These are phyloP conservation scores for Polypterus senegalus DNA, from an alignment of 2,113 vertebrate genomes.

Conservation along the genomic window DNA sequence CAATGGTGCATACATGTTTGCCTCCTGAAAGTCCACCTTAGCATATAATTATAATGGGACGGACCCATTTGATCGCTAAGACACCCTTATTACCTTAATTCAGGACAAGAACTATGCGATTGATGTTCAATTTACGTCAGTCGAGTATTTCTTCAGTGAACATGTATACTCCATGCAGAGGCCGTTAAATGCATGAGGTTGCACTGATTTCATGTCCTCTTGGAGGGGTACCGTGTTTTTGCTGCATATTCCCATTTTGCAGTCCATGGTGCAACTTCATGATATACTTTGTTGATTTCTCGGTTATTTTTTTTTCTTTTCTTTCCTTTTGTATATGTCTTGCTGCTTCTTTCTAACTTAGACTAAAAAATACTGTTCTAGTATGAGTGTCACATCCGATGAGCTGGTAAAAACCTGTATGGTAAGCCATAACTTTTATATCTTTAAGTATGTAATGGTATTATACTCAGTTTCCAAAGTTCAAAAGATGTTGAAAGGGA, in stretches of 20 bases:
- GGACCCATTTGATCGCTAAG: constrained; percentile 7
- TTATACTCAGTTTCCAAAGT: too few species aligned
- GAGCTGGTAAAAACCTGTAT: constrained; percentile 7
- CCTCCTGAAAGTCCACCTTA: constrained; percentile 22
- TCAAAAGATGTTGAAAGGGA: too few species aligned
- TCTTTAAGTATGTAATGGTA: too few species aligned
- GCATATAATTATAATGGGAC: constrained; percentile 7
- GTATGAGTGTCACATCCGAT: not conserved
- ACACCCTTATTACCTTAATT: constrained; percentile 1
- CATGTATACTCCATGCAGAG: constrained; percentile 53
- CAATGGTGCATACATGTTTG: constrained; percentile 61
- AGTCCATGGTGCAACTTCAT: constrained; percentile 33
- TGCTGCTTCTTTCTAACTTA: not conserved
- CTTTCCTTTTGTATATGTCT: constrained; percentile 1
- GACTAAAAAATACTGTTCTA: not conserved
- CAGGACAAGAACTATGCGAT: constrained; percentile 26
- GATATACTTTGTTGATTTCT: constrained; percentile 3
- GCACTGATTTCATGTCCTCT: constrained; percentile 61
- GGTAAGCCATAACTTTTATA: not conserved
- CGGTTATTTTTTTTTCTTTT: not conserved
- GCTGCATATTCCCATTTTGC: constrained; percentile 80
- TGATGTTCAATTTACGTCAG: constrained; percentile 19
- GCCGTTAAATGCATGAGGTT: constrained; percentile 68
- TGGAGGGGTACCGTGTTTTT: constrained; percentile 91
- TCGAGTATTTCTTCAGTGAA: constrained; percentile 45